These are phyloP conservation scores for Cheumatopsyche charites DNA, from an alignment of 1,140 invertebrate genomes.

Conservation along the genomic window DNA sequence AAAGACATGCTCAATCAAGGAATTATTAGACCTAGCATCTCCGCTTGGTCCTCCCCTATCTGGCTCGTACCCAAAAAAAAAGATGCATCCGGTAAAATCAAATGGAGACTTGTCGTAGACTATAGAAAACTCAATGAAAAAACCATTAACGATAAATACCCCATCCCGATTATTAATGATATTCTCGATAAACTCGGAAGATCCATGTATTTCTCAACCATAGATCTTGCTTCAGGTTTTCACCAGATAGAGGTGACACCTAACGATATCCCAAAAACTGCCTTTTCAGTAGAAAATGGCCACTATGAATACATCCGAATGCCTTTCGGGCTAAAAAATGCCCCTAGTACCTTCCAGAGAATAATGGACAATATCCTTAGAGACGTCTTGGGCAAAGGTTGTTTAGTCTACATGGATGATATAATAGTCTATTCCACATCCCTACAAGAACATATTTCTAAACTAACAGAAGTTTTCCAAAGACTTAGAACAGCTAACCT, in stretches of 20 bases:
- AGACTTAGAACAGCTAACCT: slow-evolving; percentile 53
- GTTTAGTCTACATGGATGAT: slow-evolving; percentile 60
- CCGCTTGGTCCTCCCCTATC: slow-evolving; percentile 50
- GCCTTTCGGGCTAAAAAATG: slow-evolving; percentile 53
- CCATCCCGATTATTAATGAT: slow-evolving; percentile 59
- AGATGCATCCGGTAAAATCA: slow-evolving; percentile 53
- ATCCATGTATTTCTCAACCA: slow-evolving; percentile 57
- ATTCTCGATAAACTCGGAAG: slow-evolving; percentile 54
- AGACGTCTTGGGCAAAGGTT: slow-evolving; percentile 40
- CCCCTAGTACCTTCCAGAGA: slow-evolving; percentile 52
- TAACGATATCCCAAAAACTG: slow-evolving; percentile 55
- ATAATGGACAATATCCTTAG: slow-evolving; percentile 50
- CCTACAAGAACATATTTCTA: slow-evolving; percentile 48
- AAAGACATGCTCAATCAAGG: slow-evolving; percentile 40
- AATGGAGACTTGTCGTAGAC: slow-evolving; percentile 53
- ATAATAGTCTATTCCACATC: slow-evolving; percentile 44
- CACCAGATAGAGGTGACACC: slow-evolving; percentile 58
- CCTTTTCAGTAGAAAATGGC: slow-evolving; percentile 50
- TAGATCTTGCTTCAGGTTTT: slow-evolving; percentile 61
- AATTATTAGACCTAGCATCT: slow-evolving; percentile 39
- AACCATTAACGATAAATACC: slow-evolving; percentile 57
- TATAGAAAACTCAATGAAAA: slow-evolving; percentile 53
- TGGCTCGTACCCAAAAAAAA: slow-evolving; percentile 56
- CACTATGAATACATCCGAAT: slow-evolving; percentile 49
- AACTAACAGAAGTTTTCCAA: slow-evolving; percentile 52